Evolutionary conservation across 2,888 invertebrate genomes (phyloP), one percentile per base, ranked within the genome.

Genomic region (Nomada lathburiana): DNA sequence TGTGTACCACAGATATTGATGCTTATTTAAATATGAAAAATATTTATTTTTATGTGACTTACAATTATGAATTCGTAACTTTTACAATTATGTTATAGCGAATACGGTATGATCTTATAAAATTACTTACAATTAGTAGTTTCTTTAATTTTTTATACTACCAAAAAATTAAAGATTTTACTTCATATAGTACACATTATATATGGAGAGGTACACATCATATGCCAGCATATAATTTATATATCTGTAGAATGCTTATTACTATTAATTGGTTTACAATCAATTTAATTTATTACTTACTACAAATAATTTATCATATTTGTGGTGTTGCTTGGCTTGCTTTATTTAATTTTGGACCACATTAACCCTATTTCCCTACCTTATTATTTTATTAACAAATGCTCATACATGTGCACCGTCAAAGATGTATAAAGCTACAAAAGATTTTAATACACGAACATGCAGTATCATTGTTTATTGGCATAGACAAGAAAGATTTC

Each of bases 311-410:
- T 85, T 85, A 83, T 90, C 87, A 85, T 90, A 87, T 86, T 86
- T 87, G 89, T 89, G 88, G 87, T 86, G 88, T 91, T 85, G 92
- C 93, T 92, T 92, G 89, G 92, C 91, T 92, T 93, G 91, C 90
- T 91, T 93, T 85, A 65, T 76, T 88, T 90, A 89, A 89, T 92
- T 93, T 93, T 71, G 7, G 93, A 94, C 93, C 93, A 94, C 93
- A 93, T 93, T 94, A 93, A 93, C 93, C 93, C 91, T 91, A 88
- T 92, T 91, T 91, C 89, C 91, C 90, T 90, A 91, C 92, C 91
- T 90, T 90, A 90, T 92, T 90, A 86, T 92, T 91, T 91, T 87
- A 88, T 87, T 89, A 90, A 91, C 88, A 92, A 92, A 86, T 88
- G 89, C 88, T 90, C 90, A 86, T 89, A 91, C 89, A 92, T 90